Evolutionary conservation across 2,888 invertebrate species (phyloP).

Genomic region (Xanthia icteritia): DNA sequence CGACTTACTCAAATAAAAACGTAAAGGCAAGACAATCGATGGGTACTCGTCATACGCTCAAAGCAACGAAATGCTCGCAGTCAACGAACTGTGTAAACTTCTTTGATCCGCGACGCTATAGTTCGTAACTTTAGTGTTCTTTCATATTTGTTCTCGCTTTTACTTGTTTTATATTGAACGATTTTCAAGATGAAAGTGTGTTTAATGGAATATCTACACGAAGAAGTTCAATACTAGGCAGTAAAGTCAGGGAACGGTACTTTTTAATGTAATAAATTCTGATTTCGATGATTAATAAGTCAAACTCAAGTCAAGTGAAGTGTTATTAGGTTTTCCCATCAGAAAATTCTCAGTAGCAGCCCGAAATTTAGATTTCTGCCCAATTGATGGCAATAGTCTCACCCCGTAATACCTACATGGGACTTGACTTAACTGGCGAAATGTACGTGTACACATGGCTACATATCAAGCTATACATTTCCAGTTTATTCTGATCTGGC

Average conservation of each 20-base stretch:
- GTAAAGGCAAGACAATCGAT: slow-evolving; percentile 48
- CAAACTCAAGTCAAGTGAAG: too few relatives aligned
- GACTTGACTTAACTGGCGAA: too few relatives aligned
- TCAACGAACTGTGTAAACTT: slow-evolving; percentile 68
- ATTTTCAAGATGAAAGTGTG: slow-evolving; percentile 18
- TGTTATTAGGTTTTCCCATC: too few relatives aligned
- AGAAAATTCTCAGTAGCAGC: too few relatives aligned
- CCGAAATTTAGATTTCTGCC: too few relatives aligned
- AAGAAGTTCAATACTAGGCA: background rate
- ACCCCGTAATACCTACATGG: too few relatives aligned
- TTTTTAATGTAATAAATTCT: background rate
- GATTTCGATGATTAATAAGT: too few relatives aligned
- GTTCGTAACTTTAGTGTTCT: slow-evolving; percentile 50
- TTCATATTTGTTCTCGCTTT: slow-evolving; percentile 59
- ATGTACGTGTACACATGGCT: too few relatives aligned
- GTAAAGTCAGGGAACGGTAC: background rate
- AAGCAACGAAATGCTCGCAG: slow-evolving; percentile 63
- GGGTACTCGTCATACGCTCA: slow-evolving; percentile 62
- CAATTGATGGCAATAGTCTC: too few relatives aligned
- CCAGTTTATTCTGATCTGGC: too few relatives aligned
- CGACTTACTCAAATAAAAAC: slow-evolving; percentile 52
- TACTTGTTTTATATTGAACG: slow-evolving; percentile 20
- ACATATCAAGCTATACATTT: too few relatives aligned
- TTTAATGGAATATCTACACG: background rate
- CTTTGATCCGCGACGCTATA: slow-evolving; percentile 70